These are phyloP conservation scores for Apotomis turbidana DNA, from an alignment of 2,888 invertebrate species.

Conservation along the genomic window DNA sequence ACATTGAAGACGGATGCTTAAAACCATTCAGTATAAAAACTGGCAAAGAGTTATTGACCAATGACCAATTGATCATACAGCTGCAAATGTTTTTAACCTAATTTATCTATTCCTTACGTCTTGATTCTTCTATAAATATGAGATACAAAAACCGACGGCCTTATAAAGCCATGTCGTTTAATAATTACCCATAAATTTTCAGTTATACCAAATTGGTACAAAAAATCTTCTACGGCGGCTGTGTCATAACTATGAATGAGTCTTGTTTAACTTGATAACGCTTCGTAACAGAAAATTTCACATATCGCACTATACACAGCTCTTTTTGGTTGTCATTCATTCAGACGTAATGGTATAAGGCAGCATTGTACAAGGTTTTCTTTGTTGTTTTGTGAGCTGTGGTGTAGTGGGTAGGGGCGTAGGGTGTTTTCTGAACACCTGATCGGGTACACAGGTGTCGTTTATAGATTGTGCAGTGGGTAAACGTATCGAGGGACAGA, in stretches of 20 bases:
- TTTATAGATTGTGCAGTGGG: slow-evolving; percentile 47
- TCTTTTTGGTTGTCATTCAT: background rate
- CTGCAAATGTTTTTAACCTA: slow-evolving; percentile 1
- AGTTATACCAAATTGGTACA: slow-evolving; percentile 20
- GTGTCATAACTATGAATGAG: slow-evolving; percentile 23
- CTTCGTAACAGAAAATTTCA: background rate
- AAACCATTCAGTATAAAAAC: background rate
- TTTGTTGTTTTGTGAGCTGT: slow-evolving; percentile 7
- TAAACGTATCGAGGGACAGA: slow-evolving; percentile 47
- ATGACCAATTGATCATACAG: background rate
- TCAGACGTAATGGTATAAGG: background rate
- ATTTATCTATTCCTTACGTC: slow-evolving; percentile 6
- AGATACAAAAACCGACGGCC: slow-evolving; percentile 12
- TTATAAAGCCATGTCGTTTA: slow-evolving; percentile 43
- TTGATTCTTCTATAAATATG: slow-evolving; percentile 17
- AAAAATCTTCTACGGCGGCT: slow-evolving; percentile 17
- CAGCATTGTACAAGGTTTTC: slow-evolving; percentile 45
- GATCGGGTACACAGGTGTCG: slow-evolving; percentile 66
- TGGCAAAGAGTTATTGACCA: background rate
- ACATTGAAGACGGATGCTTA: background rate
- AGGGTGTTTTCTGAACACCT: slow-evolving; percentile 60
- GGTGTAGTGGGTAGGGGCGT: slow-evolving; percentile 41
- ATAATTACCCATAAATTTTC: slow-evolving; percentile 33
- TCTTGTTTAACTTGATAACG: background rate
- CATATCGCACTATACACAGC: background rate